Percentiles rank a stretch among this genome's conserved stretches.
These are phyloP conservation scores for Monopis laevigella DNA, from an alignment of 2,888 invertebrate species.

Conservation along the genomic window DNA sequence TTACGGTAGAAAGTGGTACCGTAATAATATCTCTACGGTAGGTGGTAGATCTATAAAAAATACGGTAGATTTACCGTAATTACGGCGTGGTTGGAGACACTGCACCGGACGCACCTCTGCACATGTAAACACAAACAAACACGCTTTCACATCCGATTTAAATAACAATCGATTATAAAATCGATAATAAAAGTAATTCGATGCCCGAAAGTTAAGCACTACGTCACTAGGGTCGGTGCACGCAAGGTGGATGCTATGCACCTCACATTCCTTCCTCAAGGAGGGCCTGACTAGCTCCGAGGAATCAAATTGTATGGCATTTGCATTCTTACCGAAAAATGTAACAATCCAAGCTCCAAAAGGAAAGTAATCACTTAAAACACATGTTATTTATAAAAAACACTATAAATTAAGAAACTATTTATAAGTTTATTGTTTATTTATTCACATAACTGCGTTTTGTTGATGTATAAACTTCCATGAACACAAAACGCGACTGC, in stretches of 20 bases:
- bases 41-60: too few species aligned
- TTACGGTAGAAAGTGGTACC: too few species aligned
- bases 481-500: slow-evolving; percentile 28
- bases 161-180: slow-evolving; percentile 16
- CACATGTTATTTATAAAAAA: slow-evolving; percentile 39
- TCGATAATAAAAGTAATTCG: too few species aligned
- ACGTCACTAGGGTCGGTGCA: slow-evolving; percentile 30
- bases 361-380: slow-evolving; percentile 23
- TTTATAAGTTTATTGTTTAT: too few species aligned
- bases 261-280: slow-evolving; percentile 37
- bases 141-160: neutral
- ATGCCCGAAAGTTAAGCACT: slow-evolving; percentile 6
- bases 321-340: slow-evolving; percentile 47
- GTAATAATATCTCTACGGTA: too few species aligned
- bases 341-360: slow-evolving; percentile 20
- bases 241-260: slow-evolving; percentile 57
- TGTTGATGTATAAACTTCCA: neutral
- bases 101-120: slow-evolving; percentile 1
- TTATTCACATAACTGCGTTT: slow-evolving; percentile 52
- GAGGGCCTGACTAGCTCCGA: too few species aligned
- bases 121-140: slow-evolving; percentile 5
- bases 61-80: too few species aligned
- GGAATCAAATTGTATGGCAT: too few species aligned
- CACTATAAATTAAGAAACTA: too few species aligned
- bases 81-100: too few species aligned